Conservation (phyloP, 2,113 vertebrate genomes). For the Butorides virescens region DNA sequence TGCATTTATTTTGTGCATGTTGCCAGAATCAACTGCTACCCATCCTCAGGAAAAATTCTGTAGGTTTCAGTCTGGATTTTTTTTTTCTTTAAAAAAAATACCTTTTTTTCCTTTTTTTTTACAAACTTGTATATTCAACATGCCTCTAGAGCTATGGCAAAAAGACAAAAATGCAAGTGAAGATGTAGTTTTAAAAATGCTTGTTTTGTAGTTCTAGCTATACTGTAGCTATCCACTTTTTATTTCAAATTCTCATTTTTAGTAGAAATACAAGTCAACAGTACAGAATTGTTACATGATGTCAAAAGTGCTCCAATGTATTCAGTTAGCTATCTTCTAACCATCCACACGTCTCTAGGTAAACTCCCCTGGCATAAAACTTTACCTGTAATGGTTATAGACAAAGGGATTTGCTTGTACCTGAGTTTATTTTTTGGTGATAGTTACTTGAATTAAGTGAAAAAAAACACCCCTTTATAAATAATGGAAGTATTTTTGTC, state of each 20-base stretch:
- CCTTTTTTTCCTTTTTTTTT: rapidly evolving
- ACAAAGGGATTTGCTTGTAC: neutral
- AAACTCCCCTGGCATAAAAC: neutral
- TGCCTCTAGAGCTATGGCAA: neutral
- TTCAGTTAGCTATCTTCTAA: neutral
- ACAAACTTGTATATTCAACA: neutral
- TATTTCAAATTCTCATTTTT: neutral
- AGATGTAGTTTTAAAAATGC: neutral
- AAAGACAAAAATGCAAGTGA: neutral
- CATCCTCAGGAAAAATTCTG: neutral
- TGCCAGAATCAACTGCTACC: neutral
- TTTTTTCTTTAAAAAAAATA: neutral
- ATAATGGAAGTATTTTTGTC: neutral
- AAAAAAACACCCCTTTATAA: neutral
- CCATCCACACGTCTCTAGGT: neutral
- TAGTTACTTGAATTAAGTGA: neutral
- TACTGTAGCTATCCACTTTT: neutral
- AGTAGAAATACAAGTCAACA: neutral
- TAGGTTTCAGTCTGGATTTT: neutral
- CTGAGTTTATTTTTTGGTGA: neutral
- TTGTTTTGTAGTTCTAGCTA: neutral
- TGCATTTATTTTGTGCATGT: neutral
- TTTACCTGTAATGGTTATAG: neutral
- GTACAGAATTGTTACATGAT: neutral
- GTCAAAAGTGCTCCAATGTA: neutral